Conservation (phyloP, 2,888 invertebrate genomes). For the Agriopis marginaria region DNA sequence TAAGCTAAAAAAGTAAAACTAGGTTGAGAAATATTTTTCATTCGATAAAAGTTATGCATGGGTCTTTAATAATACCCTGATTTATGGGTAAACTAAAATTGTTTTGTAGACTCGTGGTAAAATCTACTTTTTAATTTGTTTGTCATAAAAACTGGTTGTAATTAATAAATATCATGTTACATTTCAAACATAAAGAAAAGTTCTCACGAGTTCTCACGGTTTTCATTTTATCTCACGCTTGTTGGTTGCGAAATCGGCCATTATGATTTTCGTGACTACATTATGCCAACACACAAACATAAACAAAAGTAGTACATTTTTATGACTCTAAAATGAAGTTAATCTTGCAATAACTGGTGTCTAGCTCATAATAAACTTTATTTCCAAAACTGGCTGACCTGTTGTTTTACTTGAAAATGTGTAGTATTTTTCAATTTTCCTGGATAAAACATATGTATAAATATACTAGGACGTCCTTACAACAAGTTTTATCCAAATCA, state of each 20-base stretch:
- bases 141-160: background rate
- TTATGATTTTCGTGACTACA: slow-evolving; percentile 34
- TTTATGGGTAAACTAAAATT: no score
- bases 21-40: no score
- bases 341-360: slow-evolving; percentile 8
- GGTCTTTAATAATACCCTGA: no score
- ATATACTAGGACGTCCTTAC: no score
- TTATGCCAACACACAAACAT: slow-evolving; percentile 21
- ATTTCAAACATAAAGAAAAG: slow-evolving; percentile 15
- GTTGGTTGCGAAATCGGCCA: slow-evolving; percentile 25
- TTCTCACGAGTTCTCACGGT: slow-evolving; percentile 26
- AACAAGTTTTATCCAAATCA: background rate
- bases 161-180: slow-evolving; percentile 5
- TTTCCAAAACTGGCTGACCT: background rate
- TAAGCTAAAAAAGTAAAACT: no score
- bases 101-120: no score
- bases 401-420: background rate
- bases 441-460: no score
- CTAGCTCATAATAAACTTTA: background rate
- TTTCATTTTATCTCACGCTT: slow-evolving; percentile 23
- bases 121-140: background rate
- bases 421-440: background rate
- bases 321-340: slow-evolving; percentile 2
- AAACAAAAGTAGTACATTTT: slow-evolving; percentile 14
- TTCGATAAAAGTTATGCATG: no score